These are phyloP conservation scores for Melipona beecheii DNA, from an alignment of 2,888 invertebrate species.

Conservation along the genomic window DNA sequence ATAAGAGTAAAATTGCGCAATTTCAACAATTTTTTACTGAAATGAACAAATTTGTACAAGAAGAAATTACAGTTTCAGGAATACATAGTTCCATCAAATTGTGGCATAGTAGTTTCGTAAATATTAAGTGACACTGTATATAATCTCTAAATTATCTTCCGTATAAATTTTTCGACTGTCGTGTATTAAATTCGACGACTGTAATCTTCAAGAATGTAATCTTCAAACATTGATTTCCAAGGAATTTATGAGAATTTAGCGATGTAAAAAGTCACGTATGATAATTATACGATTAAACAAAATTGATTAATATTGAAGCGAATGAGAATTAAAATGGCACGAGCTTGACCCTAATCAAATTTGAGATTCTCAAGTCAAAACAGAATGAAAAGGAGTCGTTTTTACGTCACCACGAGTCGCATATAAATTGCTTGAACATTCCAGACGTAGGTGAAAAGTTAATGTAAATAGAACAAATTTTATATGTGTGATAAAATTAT, in stretches of 20 bases:
- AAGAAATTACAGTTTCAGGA: constrained; percentile 13
- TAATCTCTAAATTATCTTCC: constrained; percentile 49
- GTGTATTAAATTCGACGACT: constrained; percentile 8
- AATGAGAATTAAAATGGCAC: constrained; percentile 10
- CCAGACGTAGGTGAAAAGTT: constrained; percentile 47
- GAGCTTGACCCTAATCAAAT: constrained; percentile 43
- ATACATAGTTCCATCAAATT: constrained; percentile 34
- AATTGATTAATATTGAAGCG: constrained; percentile 23
- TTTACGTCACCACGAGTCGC: constrained; percentile 17
- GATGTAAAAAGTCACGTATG: not conserved
- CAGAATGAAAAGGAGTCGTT: not conserved
- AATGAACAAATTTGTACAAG: constrained; percentile 30
- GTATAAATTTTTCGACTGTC: constrained; percentile 20
- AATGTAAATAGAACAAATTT: constrained; percentile 67
- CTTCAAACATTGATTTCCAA: constrained; percentile 32
- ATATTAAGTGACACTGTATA: constrained; percentile 39
- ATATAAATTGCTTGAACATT: constrained; percentile 41
- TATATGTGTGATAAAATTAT: constrained; percentile 69
- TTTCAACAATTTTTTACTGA: constrained; percentile 16
- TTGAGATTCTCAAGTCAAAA: constrained; percentile 19
- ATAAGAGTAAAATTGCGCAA: constrained; percentile 39
- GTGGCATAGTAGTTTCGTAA: constrained; percentile 33
- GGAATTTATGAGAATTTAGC: constrained; percentile 20
- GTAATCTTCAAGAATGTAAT: constrained; percentile 13
- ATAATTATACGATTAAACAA: constrained; percentile 42